Percentiles rank a stretch among this genome's conserved stretches.
phyloP scores from a whole-genome alignment of 2,888 invertebrate species.

The Eristalis intricaria region DNA sequence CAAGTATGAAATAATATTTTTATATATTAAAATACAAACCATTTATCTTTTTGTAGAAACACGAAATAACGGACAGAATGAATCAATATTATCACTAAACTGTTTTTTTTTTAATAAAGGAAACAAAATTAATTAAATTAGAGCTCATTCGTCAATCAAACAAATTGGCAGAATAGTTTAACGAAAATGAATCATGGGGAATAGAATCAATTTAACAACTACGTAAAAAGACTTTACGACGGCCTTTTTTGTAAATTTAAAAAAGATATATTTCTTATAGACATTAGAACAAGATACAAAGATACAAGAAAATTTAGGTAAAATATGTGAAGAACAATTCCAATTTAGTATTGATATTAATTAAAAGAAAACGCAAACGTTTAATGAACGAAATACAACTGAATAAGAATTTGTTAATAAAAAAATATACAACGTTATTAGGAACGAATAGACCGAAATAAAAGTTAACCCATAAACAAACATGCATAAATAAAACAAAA shows the following conservation, averaged over 20 bases:
- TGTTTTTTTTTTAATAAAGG: conserved; percentile 25
- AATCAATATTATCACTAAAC: conserved; percentile 42
- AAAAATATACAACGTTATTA: conserved; percentile 61
- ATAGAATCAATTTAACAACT: conserved; percentile 62
- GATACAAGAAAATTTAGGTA: conserved; percentile 39
- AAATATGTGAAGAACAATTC: conserved; percentile 40
- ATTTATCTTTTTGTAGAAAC: conserved; percentile 45
- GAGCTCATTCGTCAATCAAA: conserved; percentile 43
- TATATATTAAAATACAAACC: conserved; percentile 55
- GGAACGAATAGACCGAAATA: conserved; percentile 60
- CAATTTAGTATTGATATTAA: conserved; percentile 33
- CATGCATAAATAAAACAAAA: not conserved
- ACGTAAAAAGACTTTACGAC: conserved; percentile 74
- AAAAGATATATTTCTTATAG: conserved; percentile 65
- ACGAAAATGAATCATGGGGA: conserved; percentile 30
- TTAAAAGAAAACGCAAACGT: conserved; percentile 5
- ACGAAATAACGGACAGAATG: conserved; percentile 1
- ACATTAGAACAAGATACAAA: conserved; percentile 49
- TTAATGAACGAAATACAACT: conserved; percentile 48
- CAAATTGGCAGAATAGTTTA: conserved; percentile 36
- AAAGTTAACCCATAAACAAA: conserved; percentile 43
- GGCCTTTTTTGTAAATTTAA: conserved; percentile 73
- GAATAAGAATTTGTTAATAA: conserved; percentile 39
- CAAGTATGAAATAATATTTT: conserved; percentile 52
- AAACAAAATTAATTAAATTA: conserved; percentile 9